phyloP scores from a whole-genome alignment of 2,113 vertebrate genomes.

The Sminthopsis crassicaudata region DNA sequence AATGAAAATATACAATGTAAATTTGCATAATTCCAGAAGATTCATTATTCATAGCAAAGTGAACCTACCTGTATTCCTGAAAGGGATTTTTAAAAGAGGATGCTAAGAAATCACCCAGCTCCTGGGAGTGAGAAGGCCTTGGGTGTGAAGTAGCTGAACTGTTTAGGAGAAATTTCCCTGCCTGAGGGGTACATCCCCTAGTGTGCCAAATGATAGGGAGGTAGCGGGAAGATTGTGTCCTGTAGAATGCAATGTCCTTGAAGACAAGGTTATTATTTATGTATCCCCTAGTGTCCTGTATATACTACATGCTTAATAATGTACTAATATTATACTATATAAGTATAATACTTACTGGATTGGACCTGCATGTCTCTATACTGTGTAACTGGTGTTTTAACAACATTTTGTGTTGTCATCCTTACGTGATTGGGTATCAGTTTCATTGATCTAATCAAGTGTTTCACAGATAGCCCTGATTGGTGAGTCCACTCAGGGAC shows the following conservation, averaged over 20 bases:
- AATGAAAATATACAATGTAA: neutral
- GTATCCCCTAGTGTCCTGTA: too few species aligned
- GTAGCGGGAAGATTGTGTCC: neutral
- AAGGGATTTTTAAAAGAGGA: neutral
- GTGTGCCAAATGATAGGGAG: too few species aligned
- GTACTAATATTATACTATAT: too few species aligned
- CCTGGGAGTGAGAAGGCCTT: neutral
- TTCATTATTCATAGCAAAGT: neutral
- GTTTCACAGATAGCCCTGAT: neutral
- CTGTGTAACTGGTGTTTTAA: too few species aligned
- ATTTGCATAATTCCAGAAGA: neutral
- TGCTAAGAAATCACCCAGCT: neutral
- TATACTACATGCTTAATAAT: too few species aligned
- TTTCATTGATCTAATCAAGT: neutral
- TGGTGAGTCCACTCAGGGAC: too few species aligned
- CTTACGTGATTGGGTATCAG: neutral
- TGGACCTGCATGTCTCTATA: too few species aligned
- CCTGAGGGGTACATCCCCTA: neutral
- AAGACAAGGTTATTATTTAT: too few species aligned
- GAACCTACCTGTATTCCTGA: neutral
- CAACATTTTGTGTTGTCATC: neutral
- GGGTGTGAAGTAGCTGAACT: too few species aligned
- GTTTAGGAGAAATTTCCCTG: neutral
- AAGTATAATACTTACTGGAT: too few species aligned
- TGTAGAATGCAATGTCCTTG: neutral